These are phyloP conservation scores for Coregonus clupeaformis DNA, from an alignment of 2,113 vertebrate genomes.

Conservation along the genomic window DNA sequence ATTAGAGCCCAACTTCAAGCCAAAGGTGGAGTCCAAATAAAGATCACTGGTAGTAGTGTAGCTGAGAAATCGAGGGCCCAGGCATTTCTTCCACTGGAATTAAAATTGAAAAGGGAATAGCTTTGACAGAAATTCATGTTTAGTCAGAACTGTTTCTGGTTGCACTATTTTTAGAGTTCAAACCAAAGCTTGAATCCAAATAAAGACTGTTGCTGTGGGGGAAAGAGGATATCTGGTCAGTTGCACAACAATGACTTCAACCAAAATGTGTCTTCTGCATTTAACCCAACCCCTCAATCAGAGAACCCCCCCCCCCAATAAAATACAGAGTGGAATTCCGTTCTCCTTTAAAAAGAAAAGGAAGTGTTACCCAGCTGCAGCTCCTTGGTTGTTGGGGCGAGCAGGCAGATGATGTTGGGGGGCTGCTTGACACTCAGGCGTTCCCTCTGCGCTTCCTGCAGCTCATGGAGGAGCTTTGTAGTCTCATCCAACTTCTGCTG, in stretches of 20 bases:
- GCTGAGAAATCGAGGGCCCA: slow-evolving; percentile 2
- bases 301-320: too few relatives aligned
- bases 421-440: slow-evolving; percentile 92
- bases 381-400: slow-evolving; percentile 90
- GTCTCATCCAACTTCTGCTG: slow-evolving; percentile 96
- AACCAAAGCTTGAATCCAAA: background rate
- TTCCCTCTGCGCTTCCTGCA: slow-evolving; percentile 92
- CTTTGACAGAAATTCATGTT: too few relatives aligned
- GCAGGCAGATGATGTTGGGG: slow-evolving; percentile 90
- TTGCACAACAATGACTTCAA: too few relatives aligned
- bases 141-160: too few relatives aligned
- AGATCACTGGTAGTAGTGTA: slow-evolving; percentile 11
- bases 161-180: too few relatives aligned
- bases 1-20: background rate
- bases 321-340: too few relatives aligned
- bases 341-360: background rate
- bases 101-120: too few relatives aligned
- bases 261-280: too few relatives aligned
- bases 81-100: too few relatives aligned
- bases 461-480: slow-evolving; percentile 84
- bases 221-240: slow-evolving; percentile 9
- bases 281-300: background rate
- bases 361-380: slow-evolving; percentile 85
- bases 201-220: background rate
- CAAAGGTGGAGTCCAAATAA: slow-evolving; percentile 17